Base-by-base conservation (phyloP, 2,797 vertebrate species). In the Ctenopoma multispine region DNA sequence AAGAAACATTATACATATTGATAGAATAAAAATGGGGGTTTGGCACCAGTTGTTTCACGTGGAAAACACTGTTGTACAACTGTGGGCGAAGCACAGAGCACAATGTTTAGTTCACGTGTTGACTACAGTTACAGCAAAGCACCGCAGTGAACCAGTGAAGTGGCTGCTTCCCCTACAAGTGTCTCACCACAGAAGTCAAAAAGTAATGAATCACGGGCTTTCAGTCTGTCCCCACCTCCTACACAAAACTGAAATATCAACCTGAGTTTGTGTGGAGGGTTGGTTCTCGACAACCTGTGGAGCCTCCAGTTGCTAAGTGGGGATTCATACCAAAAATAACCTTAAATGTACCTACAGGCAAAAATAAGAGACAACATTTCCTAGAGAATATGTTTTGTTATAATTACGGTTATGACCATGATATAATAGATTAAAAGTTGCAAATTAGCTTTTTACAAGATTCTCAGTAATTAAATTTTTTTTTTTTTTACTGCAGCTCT, bases 21-120 rank as follows among this genome's bases (percentile, higher is more conserved):
- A 63, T 44, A 38, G 18, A 34, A 2, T 20, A 24, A n/a, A 46
- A 20, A n/a, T 23, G 23, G 4, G 6, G 17, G 34, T 53, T 2
- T 17, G 18, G 11, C 53, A 10, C 27, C 18, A 29, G 36, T 31
- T 55, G 40, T 63, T 62, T 7, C 18, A 41, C n/a, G 10, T 36
- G 58, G 9, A 14, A 51, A 51, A 3, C 31, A 24, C n/a, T 50
- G 36, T 23, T 31, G 10, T 47, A 24, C 40, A 46, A 21, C 29
- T 23, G 69, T 3, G 24, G 14, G 41, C 34, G 65, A 57, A 36
- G 9, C 41, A 29, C 17, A 1, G 34, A 53, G 47, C 11, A 4
- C 15, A 7, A 71, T 75, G 62, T 62, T 67, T 80, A 67, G 73
- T 79, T 69, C 60, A 77, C 73, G 44, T 53, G 60, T 73, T 73